Base-by-base conservation (phyloP, 1,140 invertebrate genomes). In the Mya arenaria region DNA sequence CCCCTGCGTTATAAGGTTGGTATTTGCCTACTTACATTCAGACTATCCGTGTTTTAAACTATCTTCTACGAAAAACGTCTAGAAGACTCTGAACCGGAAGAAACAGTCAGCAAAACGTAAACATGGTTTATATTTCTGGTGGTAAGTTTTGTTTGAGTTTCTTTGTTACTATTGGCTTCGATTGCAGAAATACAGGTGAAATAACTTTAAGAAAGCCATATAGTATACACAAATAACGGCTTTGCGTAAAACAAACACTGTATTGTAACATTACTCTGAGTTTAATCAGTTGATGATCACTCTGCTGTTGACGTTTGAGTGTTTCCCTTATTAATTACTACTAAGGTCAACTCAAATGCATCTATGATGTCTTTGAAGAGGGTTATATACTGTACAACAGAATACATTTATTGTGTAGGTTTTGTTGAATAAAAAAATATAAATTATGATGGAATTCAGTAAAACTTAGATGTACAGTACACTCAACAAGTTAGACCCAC, bases 121-220 rank as follows among this genome's bases (percentile, higher is more conserved):
- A 73, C n/a, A 74, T 74, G 71, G 71, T 74, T 17, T 74, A 74
- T 19, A 74, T 74, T 13, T 74, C 71, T 23, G 56, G 71, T 34
- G 71, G 71, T 74, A 74, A 6, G 34, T 41, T 23, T 69, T 69
- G 6, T 28, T 19, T 3, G 41, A 32, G 4, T 48, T 48, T 39
- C 30, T n/a, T n/a, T n/a, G n/a, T n/a, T n/a, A n/a, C n/a, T n/a
- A n/a, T n/a, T n/a, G n/a, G n/a, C n/a, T n/a, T n/a, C n/a, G n/a
- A n/a, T n/a, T n/a, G n/a, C n/a, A n/a, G n/a, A n/a, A n/a, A 41
- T 37, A 4, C 39, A 13, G 3, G 19, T 8, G 36, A 13, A 13
- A 41, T 44, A 1, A 6, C 39, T 17, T 39, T 44, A 23, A 68
- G n/a, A n/a, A n/a, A n/a, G n/a, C n/a, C n/a, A 68, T 1, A 6